Evolutionary conservation across 2,888 invertebrate genomes (phyloP).

Genomic region (Subacronicta megacephala): DNA sequence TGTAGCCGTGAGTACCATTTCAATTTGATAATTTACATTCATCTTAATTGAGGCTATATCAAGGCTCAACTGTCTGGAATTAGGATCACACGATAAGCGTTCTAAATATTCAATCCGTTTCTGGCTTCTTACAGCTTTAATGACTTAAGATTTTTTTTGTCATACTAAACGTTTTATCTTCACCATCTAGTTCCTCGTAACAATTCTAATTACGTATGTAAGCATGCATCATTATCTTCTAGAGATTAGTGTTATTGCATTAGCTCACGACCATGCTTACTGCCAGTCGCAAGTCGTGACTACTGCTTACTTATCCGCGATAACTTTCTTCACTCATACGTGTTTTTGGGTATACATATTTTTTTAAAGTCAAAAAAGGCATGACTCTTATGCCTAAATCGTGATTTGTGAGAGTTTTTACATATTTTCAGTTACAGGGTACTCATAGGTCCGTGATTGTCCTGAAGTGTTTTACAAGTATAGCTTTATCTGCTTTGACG

Average conservation of each 20-base stretch:
- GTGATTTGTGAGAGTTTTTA: not conserved
- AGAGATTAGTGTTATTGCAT: conserved; percentile 28
- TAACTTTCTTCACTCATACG: conserved; percentile 26
- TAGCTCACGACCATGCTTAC: conserved; percentile 20
- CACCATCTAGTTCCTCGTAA: not conserved
- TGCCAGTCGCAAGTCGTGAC: conserved; percentile 27
- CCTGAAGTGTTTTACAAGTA: too few relatives aligned
- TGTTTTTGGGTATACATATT: conserved; percentile 9
- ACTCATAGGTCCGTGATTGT: too few relatives aligned
- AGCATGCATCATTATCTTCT: conserved; percentile 15
- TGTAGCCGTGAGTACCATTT: too few relatives aligned
- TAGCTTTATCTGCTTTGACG: too few relatives aligned
- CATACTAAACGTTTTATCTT: not conserved
- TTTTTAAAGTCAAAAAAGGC: not conserved
- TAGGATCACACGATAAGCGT: too few relatives aligned
- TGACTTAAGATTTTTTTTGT: too few relatives aligned
- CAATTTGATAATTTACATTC: too few relatives aligned
- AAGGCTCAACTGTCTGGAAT: too few relatives aligned
- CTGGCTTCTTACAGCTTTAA: too few relatives aligned
- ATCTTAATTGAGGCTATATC: too few relatives aligned
- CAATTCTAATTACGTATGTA: conserved; percentile 8
- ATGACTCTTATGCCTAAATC: not conserved
- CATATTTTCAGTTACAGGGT: too few relatives aligned
- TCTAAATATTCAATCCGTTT: too few relatives aligned
- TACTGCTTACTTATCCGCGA: conserved; percentile 1